Evolutionary conservation across 2,888 invertebrate species (phyloP).

Genomic region (Tetrapedia diversipes): DNA sequence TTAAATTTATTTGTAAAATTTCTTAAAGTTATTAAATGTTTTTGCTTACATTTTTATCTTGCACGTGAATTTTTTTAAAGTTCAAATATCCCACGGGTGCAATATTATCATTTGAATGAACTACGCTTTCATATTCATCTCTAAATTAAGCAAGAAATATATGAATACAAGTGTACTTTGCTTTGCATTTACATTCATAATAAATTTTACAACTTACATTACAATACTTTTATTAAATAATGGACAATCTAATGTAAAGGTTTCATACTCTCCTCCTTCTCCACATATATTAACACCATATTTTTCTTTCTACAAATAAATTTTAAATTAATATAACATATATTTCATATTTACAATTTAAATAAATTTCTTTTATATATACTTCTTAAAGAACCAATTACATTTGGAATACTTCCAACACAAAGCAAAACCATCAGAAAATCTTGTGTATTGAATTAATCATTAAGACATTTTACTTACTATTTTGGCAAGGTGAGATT

Average conservation of each 20-base stretch:
- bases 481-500: conserved; percentile 94
- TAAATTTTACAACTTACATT: conserved; percentile 87
- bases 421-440: conserved; percentile 15
- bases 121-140: conserved; percentile 93
- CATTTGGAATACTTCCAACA: conserved; percentile 41
- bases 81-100: conserved; percentile 98
- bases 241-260: conserved; percentile 98
- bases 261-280: conserved; percentile 99
- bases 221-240: conserved; percentile 95
- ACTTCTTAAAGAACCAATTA: conserved; percentile 21
- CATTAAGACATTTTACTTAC: conserved; percentile 81
- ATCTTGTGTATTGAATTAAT: conserved; percentile 49
- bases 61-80: conserved; percentile 92
- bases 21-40: not conserved
- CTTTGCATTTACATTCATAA: not conserved
- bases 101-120: conserved; percentile 95
- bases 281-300: conserved; percentile 98
- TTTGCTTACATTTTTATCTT: conserved; percentile 85
- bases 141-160: conserved; percentile 83
- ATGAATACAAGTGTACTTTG: conserved; percentile 38
- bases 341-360: conserved; percentile 7
- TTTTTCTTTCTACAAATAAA: conserved; percentile 88
- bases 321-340: conserved; percentile 50
- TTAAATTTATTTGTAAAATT: not conserved
- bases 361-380: conserved; percentile 19